A percentile compares a stretch with the other conserved stretches of the same genome.
phyloP scores from a whole-genome alignment of 2,113 vertebrate species.

The Lathamus discolor region DNA sequence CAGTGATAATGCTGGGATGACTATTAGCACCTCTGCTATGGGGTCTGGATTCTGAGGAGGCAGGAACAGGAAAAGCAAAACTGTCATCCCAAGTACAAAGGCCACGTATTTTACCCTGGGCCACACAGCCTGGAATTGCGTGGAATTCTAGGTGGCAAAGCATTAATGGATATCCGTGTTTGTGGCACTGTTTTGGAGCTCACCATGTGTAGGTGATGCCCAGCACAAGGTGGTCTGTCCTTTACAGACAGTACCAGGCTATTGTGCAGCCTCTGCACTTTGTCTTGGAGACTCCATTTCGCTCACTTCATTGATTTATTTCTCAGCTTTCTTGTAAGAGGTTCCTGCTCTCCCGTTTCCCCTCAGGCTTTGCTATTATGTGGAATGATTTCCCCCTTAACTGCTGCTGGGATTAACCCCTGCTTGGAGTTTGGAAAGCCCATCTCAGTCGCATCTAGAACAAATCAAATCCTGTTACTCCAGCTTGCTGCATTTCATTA shows the following conservation, averaged over 20 bases:
- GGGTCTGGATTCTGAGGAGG: not conserved
- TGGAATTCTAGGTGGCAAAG: not conserved
- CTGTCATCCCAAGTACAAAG: fast-evolving
- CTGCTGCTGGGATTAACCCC: not conserved
- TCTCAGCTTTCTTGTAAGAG: not conserved
- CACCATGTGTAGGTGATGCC: not conserved
- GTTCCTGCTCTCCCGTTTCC: not conserved
- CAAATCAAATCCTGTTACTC: not conserved
- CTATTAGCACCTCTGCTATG: fast-evolving
- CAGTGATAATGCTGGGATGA: fast-evolving
- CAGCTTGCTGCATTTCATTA: not conserved
- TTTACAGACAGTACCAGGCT: not conserved
- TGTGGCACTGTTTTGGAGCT: not conserved
- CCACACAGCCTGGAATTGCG: not conserved
- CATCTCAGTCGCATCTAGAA: not conserved
- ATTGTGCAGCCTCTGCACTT: not conserved
- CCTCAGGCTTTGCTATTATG: not conserved
- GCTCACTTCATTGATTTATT: not conserved
- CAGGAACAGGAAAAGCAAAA: not conserved
- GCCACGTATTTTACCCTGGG: no score
- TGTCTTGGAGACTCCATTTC: not conserved
- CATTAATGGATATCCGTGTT: not conserved
- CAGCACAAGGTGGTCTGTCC: not conserved
- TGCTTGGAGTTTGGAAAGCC: not conserved
- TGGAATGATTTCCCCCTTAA: not conserved